Evolutionary conservation across 2,113 vertebrate genomes (phyloP).

Genomic region (Oryzias melastigma): DNA sequence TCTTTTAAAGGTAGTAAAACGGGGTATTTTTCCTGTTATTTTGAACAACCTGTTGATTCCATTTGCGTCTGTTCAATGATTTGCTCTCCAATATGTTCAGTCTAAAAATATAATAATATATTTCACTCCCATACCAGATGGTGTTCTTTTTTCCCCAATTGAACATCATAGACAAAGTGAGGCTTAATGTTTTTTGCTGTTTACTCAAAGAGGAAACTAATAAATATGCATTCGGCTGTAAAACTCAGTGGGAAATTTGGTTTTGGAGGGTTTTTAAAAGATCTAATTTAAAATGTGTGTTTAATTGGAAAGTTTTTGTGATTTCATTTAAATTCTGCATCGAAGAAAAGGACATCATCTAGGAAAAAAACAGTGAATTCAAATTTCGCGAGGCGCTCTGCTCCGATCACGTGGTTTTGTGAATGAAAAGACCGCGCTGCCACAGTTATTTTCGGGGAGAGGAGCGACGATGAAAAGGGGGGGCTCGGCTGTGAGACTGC

Average conservation of each 20-base stretch:
- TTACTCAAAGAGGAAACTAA: constrained; percentile 2
- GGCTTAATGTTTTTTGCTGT: background rate
- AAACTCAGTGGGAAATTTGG: background rate
- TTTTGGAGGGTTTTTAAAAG: background rate
- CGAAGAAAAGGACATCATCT: no score
- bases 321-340: no score
- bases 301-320: no score
- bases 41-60: background rate
- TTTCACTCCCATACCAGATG: background rate
- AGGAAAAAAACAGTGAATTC: no score
- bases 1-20: no score
- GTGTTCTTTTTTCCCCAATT: background rate
- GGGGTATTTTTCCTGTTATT: background rate
- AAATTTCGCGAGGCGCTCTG: no score
- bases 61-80: constrained; percentile 4
- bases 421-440: background rate
- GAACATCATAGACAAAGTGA: constrained; percentile 1
- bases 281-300: no score
- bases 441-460: background rate
- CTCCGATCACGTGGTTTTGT: background rate
- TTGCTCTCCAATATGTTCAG: background rate
- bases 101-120: background rate
- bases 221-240: background rate
- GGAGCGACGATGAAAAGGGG: constrained; percentile 26
- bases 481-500: constrained; percentile 58